These are phyloP conservation scores for Troilus luridus DNA, from an alignment of 2,888 invertebrate species.

Conservation along the genomic window DNA sequence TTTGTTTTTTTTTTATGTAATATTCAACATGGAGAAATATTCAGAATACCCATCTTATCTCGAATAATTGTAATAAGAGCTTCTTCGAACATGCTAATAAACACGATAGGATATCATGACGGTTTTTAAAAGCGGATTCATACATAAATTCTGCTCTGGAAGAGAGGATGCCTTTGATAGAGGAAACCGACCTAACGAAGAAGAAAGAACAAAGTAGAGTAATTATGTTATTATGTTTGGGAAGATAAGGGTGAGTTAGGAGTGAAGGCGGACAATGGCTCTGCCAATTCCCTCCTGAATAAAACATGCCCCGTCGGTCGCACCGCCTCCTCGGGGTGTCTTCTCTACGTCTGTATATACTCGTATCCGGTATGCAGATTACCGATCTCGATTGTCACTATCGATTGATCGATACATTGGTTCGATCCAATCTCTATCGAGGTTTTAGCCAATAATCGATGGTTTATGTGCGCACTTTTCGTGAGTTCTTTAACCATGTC, in stretches of 20 bases:
- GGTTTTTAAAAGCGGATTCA: not conserved
- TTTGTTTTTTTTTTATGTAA: too few species aligned
- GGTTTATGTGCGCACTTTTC: too few species aligned
- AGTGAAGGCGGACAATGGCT: not conserved
- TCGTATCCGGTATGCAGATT: not conserved
- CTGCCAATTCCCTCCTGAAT: not conserved
- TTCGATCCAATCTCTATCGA: too few species aligned
- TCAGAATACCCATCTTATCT: too few species aligned
- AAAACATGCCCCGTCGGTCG: not conserved
- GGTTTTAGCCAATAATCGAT: too few species aligned
- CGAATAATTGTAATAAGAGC: too few species aligned
- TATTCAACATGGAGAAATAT: too few species aligned
- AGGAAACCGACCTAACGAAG: not conserved
- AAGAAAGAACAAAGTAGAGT: not conserved
- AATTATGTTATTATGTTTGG: constrained; percentile 25
- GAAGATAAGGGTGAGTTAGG: constrained; percentile 4
- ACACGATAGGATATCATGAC: not conserved
- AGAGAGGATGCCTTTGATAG: not conserved
- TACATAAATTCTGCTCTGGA: not conserved
- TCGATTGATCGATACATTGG: too few species aligned
- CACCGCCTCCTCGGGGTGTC: not conserved
- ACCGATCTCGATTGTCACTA: too few species aligned
- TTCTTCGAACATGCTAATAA: too few species aligned
- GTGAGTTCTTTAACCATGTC: too few species aligned
- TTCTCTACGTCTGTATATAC: not conserved